Conservation (phyloP, 2,888 invertebrate species). For the Cheilosia vulpina region DNA sequence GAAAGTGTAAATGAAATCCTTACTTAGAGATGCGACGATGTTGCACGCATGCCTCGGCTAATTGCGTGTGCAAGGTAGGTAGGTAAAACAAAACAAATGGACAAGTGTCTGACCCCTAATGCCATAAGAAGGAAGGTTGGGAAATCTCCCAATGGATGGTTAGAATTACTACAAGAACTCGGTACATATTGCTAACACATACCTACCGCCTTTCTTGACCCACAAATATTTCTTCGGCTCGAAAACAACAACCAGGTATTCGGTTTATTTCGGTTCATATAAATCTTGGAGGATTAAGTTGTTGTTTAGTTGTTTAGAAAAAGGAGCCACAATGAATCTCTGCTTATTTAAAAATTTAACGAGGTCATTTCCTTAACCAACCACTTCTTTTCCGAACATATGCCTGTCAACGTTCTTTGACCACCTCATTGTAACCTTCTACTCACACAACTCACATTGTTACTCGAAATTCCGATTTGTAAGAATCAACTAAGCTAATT, state of each 20-base stretch:
- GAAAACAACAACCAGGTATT: not conserved
- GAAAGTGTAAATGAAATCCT: slow-evolving; percentile 70
- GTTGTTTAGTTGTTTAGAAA: no score
- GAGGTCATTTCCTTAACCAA: no score
- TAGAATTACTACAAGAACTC: slow-evolving; percentile 54
- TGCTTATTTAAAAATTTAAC: no score
- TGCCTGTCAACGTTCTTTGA: no score
- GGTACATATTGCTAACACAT: slow-evolving; percentile 52
- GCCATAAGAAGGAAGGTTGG: slow-evolving; percentile 38
- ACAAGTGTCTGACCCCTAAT: slow-evolving; percentile 55
- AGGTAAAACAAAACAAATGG: slow-evolving; percentile 41
- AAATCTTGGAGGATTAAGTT: no score
- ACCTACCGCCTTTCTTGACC: slow-evolving; percentile 20
- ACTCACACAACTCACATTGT: no score
- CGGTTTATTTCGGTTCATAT: no score
- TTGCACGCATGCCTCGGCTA: slow-evolving; percentile 64
- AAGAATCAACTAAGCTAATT: not conserved
- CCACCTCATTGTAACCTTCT: no score
- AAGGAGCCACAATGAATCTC: no score
- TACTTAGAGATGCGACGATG: slow-evolving; percentile 66
- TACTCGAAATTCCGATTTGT: not conserved
- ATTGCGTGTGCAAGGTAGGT: slow-evolving; percentile 40
- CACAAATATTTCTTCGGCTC: not conserved
- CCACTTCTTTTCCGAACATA: no score
- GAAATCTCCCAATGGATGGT: slow-evolving; percentile 48